These are phyloP conservation scores for Mizuhopecten yessoensis DNA, from an alignment of 1,140 invertebrate species.

Conservation along the genomic window DNA sequence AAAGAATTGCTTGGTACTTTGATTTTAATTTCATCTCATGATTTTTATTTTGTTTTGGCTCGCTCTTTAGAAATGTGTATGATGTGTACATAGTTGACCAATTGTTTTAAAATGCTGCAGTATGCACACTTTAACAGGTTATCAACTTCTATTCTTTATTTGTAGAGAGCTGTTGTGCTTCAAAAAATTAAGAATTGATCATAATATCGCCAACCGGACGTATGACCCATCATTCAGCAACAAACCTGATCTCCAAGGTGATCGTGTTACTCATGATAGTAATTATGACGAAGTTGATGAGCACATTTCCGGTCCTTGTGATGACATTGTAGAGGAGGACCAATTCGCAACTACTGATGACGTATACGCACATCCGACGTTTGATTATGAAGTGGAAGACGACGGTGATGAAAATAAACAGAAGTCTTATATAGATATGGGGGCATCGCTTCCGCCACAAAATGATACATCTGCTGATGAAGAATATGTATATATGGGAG, in stretches of 20 bases:
- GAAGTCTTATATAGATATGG: not conserved
- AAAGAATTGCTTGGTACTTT: too few relatives aligned
- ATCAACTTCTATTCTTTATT: not conserved
- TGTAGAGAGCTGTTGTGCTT: not conserved
- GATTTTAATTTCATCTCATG: too few relatives aligned
- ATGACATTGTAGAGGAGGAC: not conserved
- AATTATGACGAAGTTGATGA: not conserved
- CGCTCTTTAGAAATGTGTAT: too few relatives aligned
- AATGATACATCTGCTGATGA: not conserved
- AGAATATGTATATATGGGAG: slow-evolving; percentile 7
- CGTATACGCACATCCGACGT: not conserved
- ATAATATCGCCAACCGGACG: not conserved
- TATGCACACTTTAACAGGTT: too few relatives aligned
- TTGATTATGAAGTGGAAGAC: not conserved
- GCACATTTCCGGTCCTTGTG: not conserved
- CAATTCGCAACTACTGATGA: not conserved
- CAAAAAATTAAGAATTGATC: not conserved
- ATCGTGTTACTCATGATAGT: not conserved
- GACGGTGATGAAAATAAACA: not conserved
- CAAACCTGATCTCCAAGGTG: not conserved
- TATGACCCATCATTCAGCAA: not conserved
- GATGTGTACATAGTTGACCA: too few relatives aligned
- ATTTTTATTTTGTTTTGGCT: too few relatives aligned
- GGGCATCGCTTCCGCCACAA: not conserved
- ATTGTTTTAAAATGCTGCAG: too few relatives aligned